A percentile compares a stretch with the other conserved stretches of the same genome.
These are phyloP conservation scores for Channallabes apus DNA, from an alignment of 2,797 vertebrate species.

Conservation along the genomic window DNA sequence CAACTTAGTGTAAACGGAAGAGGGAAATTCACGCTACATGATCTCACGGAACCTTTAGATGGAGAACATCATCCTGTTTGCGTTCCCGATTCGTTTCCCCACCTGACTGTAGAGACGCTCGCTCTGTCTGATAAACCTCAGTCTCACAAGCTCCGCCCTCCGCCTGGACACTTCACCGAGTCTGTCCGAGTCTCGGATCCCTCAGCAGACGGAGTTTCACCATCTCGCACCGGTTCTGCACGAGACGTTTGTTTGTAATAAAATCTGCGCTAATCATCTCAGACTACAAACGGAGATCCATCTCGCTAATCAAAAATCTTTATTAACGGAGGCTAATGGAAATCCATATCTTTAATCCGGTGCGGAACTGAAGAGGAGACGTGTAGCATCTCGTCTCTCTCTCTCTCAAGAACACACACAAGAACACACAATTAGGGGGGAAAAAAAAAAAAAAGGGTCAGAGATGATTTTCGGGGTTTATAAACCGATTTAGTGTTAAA, in stretches of 20 bases:
- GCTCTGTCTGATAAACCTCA: background rate
- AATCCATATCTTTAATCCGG: background rate
- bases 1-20: too few relatives aligned
- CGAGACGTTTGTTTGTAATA: background rate
- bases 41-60: too few relatives aligned
- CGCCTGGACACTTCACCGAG: background rate
- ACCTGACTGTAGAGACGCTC: background rate
- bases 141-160: background rate
- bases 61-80: background rate
- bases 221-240: too few relatives aligned
- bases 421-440: background rate
- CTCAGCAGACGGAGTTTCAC: background rate
- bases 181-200: too few relatives aligned
- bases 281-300: slow-evolving; percentile 20
- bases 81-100: background rate
- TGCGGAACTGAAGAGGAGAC: background rate
- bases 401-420: background rate
- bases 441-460: background rate
- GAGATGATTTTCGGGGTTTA: background rate
- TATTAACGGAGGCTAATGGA: background rate
- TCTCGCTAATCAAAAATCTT: slow-evolving; percentile 36
- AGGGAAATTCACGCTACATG: too few relatives aligned
- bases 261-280: slow-evolving; percentile 1
- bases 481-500: background rate
- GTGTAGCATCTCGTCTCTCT: background rate